These are phyloP conservation scores for Macrosiphum euphorbiae DNA, from an alignment of 2,888 invertebrate genomes.

Conservation along the genomic window DNA sequence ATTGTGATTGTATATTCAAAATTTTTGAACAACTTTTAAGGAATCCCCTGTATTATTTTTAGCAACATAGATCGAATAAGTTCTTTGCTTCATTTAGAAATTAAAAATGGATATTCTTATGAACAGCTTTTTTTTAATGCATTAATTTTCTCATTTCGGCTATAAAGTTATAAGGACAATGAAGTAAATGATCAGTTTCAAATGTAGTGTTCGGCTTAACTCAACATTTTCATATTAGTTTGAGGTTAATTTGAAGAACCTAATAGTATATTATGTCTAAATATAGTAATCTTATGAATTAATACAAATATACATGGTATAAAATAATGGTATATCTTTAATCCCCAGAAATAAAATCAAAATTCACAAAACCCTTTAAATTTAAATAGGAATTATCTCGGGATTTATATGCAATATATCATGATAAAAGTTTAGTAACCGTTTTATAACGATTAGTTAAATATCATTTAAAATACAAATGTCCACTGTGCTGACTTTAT, in stretches of 20 bases:
- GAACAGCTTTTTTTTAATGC: background rate
- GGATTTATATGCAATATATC: background rate
- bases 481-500: background rate
- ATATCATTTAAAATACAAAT: constrained; percentile 18
- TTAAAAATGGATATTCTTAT: too few species aligned
- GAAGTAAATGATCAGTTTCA: background rate
- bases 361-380: background rate
- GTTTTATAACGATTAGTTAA: constrained; percentile 3
- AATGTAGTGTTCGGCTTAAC: background rate
- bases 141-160: background rate
- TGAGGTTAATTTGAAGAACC: background rate
- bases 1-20: too few species aligned
- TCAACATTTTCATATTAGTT: background rate
- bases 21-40: too few species aligned
- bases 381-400: background rate
- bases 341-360: background rate
- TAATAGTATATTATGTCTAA: background rate
- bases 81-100: too few species aligned
- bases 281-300: background rate
- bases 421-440: background rate
- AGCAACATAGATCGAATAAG: too few species aligned
- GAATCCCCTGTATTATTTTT: too few species aligned
- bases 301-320: background rate
- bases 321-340: background rate
- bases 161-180: background rate